Evolutionary conservation across 2,797 vertebrate species (phyloP), one percentile per base, ranked within the genome.

Genomic region (Ataeniobius toweri): DNA sequence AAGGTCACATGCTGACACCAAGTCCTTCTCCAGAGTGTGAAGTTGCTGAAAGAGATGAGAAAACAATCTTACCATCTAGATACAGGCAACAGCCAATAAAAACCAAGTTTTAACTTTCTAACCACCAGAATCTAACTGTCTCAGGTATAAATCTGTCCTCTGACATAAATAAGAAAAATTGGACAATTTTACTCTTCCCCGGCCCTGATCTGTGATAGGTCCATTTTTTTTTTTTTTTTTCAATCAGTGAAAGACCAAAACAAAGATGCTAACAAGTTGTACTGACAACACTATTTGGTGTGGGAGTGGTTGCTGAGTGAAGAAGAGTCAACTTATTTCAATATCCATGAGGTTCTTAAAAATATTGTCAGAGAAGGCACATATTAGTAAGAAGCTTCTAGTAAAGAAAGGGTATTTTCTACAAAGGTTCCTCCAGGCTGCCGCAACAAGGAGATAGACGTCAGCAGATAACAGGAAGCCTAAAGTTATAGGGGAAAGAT

Each of bases 21-120:
- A 91, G 82, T 99, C 98, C 91, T 99, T 99, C 88, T 99, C 98
- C 90, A 99, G 95, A 0, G 98, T 99, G 90, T 99, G 98, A 31
- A 99, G 96, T 97, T 99, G 98, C 98, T 99, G 86, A n/a, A 80
- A 76, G 44, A 78, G 31, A 81, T 6, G 63, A 78, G 2, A 70
- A 71, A 3, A 58, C 59, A 69, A 24, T 41, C 0, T 14, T 18
- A 7, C 48, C 26, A 74, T 39, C 51, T 2, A 78, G 70, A 59
- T 31, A 55, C 28, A 18, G 55, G 41, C 5, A 55, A 13, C 73
- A 63, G 41, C 28, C 28, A 10, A 26, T 44, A 5, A 3, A 28
- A 1, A n/a, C 20, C 20, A 14, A 13, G 16, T 36, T 14, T 6
- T 39, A 53, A 3, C 31, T 18, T 53, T 51, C 44, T 10, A 46